Percentiles rank a stretch among this genome's conserved stretches.
These are phyloP conservation scores for Drosophila triauraria DNA, from an alignment of 1,140 invertebrate species.

Conservation along the genomic window DNA sequence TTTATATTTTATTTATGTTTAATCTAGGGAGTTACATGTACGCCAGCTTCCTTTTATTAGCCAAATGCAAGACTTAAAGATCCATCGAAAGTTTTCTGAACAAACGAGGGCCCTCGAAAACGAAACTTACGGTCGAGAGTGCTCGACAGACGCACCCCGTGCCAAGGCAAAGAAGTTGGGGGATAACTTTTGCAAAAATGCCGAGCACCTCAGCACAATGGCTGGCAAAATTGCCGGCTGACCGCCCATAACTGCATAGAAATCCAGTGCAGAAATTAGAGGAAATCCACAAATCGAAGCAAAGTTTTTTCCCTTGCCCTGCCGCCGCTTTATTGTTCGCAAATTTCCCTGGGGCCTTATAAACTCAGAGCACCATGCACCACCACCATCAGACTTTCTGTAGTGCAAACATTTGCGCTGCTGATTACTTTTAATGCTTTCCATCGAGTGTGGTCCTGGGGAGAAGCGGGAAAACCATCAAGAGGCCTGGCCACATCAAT, in stretches of 20 bases:
- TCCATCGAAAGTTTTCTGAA: conserved; percentile 44
- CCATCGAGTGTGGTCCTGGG: conserved; percentile 59
- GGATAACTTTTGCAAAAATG: conserved; percentile 28
- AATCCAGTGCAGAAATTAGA: conserved; percentile 61
- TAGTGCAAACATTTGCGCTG: conserved; percentile 77
- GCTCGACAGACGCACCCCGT: conserved; percentile 36
- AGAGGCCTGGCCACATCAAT: conserved; percentile 54
- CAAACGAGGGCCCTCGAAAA: conserved; percentile 24
- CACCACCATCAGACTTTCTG: conserved; percentile 26
- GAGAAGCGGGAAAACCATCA: conserved; percentile 15
- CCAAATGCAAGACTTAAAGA: conserved; percentile 25
- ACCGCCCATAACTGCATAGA: conserved; percentile 57
- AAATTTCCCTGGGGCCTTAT: conserved; percentile 79
- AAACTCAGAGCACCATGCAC: conserved; percentile 18
- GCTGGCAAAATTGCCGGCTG: conserved; percentile 33
- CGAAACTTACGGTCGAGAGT: conserved; percentile 44
- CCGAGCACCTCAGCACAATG: conserved; percentile 43
- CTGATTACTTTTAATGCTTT: conserved; percentile 81
- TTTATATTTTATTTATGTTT: neutral
- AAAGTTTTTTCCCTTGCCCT: conserved; percentile 39
- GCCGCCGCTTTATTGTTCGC: conserved; percentile 72
- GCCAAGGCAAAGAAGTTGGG: conserved; percentile 7
- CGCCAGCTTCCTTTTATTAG: conserved; percentile 16
- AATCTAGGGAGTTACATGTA: no score
- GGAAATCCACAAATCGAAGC: conserved; percentile 59